Percentiles rank a stretch among this genome's conserved stretches.
phyloP scores from a whole-genome alignment of 2,888 invertebrate species.

The Apamea epomidion region DNA sequence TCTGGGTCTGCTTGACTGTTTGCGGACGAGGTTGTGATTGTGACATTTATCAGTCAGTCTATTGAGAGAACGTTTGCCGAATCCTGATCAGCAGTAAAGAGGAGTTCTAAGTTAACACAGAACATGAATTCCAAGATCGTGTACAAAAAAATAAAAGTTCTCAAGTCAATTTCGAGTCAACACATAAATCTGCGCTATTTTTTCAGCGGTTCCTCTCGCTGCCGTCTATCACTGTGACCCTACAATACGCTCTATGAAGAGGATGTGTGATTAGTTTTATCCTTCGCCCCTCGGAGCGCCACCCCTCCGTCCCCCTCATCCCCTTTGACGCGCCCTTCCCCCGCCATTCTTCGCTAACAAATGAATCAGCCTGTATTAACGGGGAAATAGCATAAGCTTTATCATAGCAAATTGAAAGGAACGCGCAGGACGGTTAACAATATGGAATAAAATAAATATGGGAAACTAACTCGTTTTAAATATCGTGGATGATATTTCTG shows the following conservation, averaged over 20 bases:
- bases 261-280: slow-evolving; percentile 90
- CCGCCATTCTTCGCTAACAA: slow-evolving; percentile 81
- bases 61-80: neutral
- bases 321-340: slow-evolving; percentile 66
- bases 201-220: slow-evolving; percentile 60
- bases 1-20: neutral
- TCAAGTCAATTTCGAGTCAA: slow-evolving; percentile 13
- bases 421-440: slow-evolving; percentile 32
- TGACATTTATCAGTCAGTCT: no score
- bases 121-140: neutral
- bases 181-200: slow-evolving; percentile 36
- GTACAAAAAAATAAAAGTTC: neutral
- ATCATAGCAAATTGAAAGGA: slow-evolving; percentile 73
- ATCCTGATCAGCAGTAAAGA: no score
- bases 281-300: slow-evolving; percentile 78
- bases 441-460: slow-evolving; percentile 28
- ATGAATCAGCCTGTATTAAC: slow-evolving; percentile 78
- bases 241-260: slow-evolving; percentile 73
- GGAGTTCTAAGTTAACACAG: neutral
- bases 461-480: neutral
- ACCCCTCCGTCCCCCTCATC: slow-evolving; percentile 60
- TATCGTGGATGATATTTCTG: neutral
- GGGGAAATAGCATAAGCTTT: slow-evolving; percentile 70
- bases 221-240: slow-evolving; percentile 53
- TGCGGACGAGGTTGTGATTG: neutral